These are phyloP conservation scores for Peucedramus taeniatus DNA, from an alignment of 2,113 vertebrate genomes.

Conservation along the genomic window DNA sequence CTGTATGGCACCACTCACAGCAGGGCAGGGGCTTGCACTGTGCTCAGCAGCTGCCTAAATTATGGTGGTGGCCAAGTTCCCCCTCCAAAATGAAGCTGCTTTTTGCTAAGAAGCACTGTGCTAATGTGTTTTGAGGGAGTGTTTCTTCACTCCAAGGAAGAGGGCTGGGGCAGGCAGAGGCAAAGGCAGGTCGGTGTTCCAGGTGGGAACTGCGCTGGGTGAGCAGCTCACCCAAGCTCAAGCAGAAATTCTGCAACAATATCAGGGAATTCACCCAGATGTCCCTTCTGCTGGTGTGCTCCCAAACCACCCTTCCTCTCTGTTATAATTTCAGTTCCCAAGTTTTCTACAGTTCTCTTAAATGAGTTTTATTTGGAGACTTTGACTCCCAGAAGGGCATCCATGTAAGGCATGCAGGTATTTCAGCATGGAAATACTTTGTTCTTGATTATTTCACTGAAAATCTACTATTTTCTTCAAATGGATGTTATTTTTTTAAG, in stretches of 20 bases:
- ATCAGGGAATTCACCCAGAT: background rate
- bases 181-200: accelerated
- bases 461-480: background rate
- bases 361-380: background rate
- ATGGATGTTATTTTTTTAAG: background rate
- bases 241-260: background rate
- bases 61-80: background rate
- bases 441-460: background rate
- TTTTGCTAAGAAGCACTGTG: background rate
- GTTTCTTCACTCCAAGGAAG: background rate
- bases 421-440: background rate
- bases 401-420: background rate
- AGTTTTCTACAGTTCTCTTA: background rate
- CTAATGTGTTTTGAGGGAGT: background rate
- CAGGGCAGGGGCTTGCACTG: background rate
- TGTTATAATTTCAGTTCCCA: background rate
- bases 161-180: background rate
- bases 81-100: background rate
- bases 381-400: background rate
- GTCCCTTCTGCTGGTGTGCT: background rate
- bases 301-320: background rate
- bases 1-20: background rate
- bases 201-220: accelerated
- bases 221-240: background rate
- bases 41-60: background rate